phyloP scores from a whole-genome alignment of 2,888 invertebrate genomes.

The Mythimna lalbum region DNA sequence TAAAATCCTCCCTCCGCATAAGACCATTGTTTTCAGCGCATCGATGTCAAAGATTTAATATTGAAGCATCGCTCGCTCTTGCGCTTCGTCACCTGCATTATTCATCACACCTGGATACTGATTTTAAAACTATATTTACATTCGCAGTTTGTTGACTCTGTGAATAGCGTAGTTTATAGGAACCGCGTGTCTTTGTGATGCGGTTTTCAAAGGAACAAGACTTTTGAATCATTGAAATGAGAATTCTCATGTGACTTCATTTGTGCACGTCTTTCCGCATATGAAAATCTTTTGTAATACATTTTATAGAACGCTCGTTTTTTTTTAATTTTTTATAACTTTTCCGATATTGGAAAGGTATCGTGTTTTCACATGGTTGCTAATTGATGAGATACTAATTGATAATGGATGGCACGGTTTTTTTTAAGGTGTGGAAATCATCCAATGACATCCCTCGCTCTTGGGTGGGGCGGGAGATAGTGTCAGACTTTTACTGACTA shows the following conservation, averaged over 20 bases:
- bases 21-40: constrained; percentile 71
- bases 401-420: no score
- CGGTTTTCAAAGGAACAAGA: constrained; percentile 34
- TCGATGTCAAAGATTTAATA: constrained; percentile 77
- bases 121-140: constrained; percentile 74
- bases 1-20: constrained; percentile 55
- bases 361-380: no score
- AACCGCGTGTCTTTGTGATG: constrained; percentile 45
- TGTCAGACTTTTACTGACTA: no score
- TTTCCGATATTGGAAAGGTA: not conserved
- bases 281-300: not conserved
- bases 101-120: constrained; percentile 68
- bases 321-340: not conserved
- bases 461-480: no score
- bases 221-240: constrained; percentile 27
- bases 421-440: no score
- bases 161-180: constrained; percentile 50
- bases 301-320: not conserved
- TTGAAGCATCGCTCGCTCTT: constrained; percentile 62
- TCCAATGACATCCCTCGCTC: no score
- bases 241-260: constrained; percentile 26
- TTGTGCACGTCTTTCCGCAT: not conserved
- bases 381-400: no score
- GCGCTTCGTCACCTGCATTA: constrained; percentile 67
- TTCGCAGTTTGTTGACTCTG: constrained; percentile 61